Percentiles rank a stretch among this genome's conserved stretches.
phyloP scores from a whole-genome alignment of 2,797 vertebrate genomes.

The Gymnoscopelus microlampas region DNA sequence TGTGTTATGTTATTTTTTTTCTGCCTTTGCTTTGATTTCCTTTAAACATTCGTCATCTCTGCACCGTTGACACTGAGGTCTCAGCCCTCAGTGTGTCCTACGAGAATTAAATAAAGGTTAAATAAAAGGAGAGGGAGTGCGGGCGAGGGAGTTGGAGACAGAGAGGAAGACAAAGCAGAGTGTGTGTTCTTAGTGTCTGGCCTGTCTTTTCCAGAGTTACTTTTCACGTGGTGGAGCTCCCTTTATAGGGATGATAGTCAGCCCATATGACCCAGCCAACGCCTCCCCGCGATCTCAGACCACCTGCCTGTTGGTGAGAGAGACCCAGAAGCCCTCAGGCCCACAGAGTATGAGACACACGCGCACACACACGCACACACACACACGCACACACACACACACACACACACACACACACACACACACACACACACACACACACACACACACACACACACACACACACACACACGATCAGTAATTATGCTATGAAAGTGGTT shows the following conservation, averaged over 20 bases:
- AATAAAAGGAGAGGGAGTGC: too few relatives aligned
- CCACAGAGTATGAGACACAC: slow-evolving; percentile 86
- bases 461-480: too few relatives aligned
- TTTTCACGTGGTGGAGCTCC: slow-evolving; percentile 97
- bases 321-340: slow-evolving; percentile 84
- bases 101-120: too few relatives aligned
- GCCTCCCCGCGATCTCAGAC: slow-evolving; percentile 92
- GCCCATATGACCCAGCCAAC: slow-evolving; percentile 94
- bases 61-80: too few relatives aligned
- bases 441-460: too few relatives aligned
- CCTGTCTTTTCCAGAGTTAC: slow-evolving; percentile 85
- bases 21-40: too few relatives aligned
- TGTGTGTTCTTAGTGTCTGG: slow-evolving; percentile 12
- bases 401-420: too few relatives aligned
- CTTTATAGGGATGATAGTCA: slow-evolving; percentile 98
- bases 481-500: slow-evolving; percentile 6
- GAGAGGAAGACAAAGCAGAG: not conserved
- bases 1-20: too few relatives aligned
- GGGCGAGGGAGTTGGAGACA: too few relatives aligned
- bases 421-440: too few relatives aligned
- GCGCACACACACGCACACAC: slow-evolving; percentile 7
- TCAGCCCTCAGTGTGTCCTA: too few relatives aligned
- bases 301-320: slow-evolving; percentile 93
- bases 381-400: not conserved
- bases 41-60: too few relatives aligned